phyloP scores from a whole-genome alignment of 2,113 vertebrate species.

The Gyps fulvus region DNA sequence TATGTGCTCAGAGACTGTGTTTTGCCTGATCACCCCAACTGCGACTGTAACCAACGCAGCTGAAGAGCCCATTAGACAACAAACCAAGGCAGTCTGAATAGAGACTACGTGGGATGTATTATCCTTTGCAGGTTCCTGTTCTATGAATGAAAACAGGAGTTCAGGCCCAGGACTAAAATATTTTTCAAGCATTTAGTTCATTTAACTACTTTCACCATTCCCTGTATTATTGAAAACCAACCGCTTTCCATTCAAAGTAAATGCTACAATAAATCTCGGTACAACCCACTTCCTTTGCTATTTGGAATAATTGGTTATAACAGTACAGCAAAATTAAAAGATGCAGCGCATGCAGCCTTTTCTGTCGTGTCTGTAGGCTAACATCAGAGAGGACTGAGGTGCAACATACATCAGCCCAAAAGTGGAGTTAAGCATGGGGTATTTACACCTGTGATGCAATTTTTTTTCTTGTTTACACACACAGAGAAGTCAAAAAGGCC shows the following conservation, averaged over 20 bases:
- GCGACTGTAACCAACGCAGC: not conserved
- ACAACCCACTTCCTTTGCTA: not conserved
- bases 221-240: not conserved
- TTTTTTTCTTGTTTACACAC: not conserved
- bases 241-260: not conserved
- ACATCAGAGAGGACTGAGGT: not conserved
- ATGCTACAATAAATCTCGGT: not conserved
- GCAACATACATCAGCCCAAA: not conserved
- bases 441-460: not conserved
- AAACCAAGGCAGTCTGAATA: not conserved
- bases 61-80: not conserved
- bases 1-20: not conserved
- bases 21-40: not conserved
- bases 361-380: not conserved
- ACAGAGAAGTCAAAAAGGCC: not conserved
- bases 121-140: not conserved
- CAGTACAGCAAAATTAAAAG: not conserved
- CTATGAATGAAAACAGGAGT: not conserved
- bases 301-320: not conserved
- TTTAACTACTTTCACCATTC: not conserved
- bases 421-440: not conserved
- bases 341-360: not conserved
- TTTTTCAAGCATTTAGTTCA: not conserved
- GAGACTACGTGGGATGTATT: not conserved
- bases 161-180: not conserved